Evolutionary conservation across 2,113 vertebrate species (phyloP).

Genomic region (Phaethornis superciliosus): DNA sequence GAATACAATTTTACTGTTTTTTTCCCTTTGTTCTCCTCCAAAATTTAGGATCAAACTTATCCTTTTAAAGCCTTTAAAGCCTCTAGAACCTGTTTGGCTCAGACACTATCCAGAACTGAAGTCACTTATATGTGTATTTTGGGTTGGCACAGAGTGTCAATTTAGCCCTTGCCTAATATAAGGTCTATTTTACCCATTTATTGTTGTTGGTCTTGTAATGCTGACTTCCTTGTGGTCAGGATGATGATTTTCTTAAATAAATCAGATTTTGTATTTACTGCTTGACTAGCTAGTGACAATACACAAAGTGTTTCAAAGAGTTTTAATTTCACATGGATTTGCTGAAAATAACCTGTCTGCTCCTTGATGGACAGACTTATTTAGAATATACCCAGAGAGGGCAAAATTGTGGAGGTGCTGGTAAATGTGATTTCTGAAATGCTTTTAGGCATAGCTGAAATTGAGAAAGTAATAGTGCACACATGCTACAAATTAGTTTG

Average conservation of each 20-base stretch:
- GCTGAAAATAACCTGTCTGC: background rate
- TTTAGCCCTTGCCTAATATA: background rate
- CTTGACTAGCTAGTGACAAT: background rate
- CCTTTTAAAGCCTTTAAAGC: background rate
- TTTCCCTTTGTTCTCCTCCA: background rate
- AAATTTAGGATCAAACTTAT: background rate
- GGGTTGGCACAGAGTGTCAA: background rate
- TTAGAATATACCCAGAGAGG: background rate
- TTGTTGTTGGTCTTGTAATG: background rate
- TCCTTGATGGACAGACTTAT: background rate
- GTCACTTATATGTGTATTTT: background rate
- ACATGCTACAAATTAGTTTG: background rate
- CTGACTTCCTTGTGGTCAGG: background rate
- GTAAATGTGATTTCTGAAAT: background rate
- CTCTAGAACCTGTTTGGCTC: background rate
- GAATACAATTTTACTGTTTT: background rate
- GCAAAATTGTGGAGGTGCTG: background rate
- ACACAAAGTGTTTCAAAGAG: background rate
- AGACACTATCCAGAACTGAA: background rate
- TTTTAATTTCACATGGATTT: background rate
- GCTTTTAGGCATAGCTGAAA: background rate
- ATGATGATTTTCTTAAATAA: background rate
- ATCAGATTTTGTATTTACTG: background rate
- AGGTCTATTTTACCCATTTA: accelerated
- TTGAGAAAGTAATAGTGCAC: background rate